Percentiles rank a stretch among this genome's conserved stretches.
These are phyloP conservation scores for Gallinago undulata DNA, from an alignment of 2,113 vertebrate genomes.

Conservation along the genomic window DNA sequence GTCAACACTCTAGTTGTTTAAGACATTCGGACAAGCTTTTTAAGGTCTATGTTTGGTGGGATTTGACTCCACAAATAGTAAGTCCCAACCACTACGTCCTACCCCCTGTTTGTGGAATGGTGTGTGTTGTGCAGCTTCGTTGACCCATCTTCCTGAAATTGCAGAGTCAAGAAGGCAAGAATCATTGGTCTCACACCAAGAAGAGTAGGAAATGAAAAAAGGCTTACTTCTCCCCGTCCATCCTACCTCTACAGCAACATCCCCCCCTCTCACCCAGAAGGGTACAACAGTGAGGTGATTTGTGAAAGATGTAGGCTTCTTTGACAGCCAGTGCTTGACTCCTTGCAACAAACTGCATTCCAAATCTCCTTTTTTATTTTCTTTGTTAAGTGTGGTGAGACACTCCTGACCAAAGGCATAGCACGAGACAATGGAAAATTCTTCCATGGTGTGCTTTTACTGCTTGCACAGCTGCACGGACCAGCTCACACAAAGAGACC, in stretches of 20 bases:
- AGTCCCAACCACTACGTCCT: not conserved
- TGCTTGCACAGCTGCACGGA: not conserved
- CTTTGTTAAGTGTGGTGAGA: not conserved
- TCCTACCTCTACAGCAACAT: not conserved
- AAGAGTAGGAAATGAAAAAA: not conserved
- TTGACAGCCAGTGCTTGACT: not conserved
- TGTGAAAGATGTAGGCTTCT: not conserved
- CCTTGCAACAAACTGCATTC: not conserved
- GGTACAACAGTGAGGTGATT: not conserved
- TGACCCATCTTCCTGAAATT: not conserved
- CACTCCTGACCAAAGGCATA: accelerated
- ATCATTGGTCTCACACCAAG: not conserved
- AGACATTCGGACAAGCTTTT: not conserved
- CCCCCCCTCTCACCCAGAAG: not conserved
- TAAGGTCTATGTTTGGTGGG: not conserved
- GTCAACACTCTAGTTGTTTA: not conserved
- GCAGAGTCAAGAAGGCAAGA: not conserved
- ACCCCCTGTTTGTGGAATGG: too few relatives aligned
- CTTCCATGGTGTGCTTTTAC: not conserved
- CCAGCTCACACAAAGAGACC: not conserved
- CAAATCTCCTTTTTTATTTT: not conserved
- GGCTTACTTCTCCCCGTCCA: not conserved
- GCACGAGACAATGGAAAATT: not conserved
- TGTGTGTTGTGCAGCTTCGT: too few relatives aligned
- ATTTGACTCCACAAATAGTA: not conserved